These are phyloP conservation scores for Ormia ochracea DNA, from an alignment of 2,888 invertebrate species.

Conservation along the genomic window DNA sequence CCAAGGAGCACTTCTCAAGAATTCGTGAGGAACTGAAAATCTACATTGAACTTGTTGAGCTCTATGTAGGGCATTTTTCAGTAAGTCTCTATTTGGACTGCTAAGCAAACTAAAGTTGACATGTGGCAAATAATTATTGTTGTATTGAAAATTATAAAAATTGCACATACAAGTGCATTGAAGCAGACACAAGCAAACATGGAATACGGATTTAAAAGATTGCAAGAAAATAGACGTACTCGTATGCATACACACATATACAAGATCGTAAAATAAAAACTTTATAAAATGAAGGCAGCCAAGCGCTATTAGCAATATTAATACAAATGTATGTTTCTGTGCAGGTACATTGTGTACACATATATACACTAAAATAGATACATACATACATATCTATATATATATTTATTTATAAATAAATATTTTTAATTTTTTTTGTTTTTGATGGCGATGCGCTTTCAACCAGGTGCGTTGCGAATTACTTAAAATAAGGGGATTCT, in stretches of 20 bases:
- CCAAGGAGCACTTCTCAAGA: neutral
- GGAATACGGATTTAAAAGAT: conserved; percentile 6
- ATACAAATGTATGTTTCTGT: neutral
- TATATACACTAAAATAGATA: too few species aligned
- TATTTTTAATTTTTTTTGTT: neutral
- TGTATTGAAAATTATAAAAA: conserved; percentile 51
- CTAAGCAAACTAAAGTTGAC: conserved; percentile 41
- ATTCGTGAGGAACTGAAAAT: neutral
- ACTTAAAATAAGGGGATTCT: neutral
- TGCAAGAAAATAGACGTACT: neutral
- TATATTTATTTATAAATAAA: neutral
- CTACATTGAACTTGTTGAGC: neutral
- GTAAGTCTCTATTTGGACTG: conserved; percentile 3
- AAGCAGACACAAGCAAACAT: neutral
- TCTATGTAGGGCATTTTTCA: neutral
- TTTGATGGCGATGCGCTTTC: neutral
- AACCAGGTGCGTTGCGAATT: conserved; percentile 3
- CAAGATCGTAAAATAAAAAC: conserved; percentile 6
- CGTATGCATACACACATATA: neutral
- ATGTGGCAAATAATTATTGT: conserved; percentile 58
- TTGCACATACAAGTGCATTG: conserved; percentile 5
- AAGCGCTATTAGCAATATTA: conserved; percentile 50
- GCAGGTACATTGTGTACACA: too few species aligned
- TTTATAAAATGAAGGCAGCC: conserved; percentile 27
- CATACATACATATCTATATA: too few species aligned